Evolutionary conservation across 2,888 invertebrate genomes (phyloP).

Genomic region (Villa cingulata): DNA sequence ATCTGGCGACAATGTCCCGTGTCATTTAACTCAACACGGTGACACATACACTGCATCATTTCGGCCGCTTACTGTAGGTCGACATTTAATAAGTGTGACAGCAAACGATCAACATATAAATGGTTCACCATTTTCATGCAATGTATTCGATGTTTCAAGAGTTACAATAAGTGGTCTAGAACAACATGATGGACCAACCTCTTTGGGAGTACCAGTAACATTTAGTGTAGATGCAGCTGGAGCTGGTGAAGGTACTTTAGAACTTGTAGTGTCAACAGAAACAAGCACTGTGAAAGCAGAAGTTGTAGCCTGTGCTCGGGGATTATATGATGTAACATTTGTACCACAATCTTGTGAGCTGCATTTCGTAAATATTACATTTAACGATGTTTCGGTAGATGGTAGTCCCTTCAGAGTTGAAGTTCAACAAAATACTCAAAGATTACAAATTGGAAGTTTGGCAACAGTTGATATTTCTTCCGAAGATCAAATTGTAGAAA

Average conservation of each 20-base stretch:
- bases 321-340: conserved; percentile 84
- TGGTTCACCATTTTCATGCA: conserved; percentile 87
- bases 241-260: conserved; percentile 86
- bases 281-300: conserved; percentile 84
- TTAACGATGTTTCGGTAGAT: conserved; percentile 82
- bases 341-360: conserved; percentile 79
- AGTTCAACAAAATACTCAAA: conserved; percentile 56
- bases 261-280: conserved; percentile 79
- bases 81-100: conserved; percentile 70
- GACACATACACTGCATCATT: conserved; percentile 67
- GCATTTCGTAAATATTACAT: conserved; percentile 86
- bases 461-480: conserved; percentile 50
- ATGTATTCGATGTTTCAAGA: conserved; percentile 82
- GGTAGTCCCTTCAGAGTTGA: conserved; percentile 83
- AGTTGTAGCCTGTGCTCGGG: conserved; percentile 75
- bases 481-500: conserved; percentile 50
- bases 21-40: conserved; percentile 50
- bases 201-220: conserved; percentile 71
- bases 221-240: conserved; percentile 90
- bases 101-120: conserved; percentile 73
- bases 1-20: conserved; percentile 64
- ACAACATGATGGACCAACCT: conserved; percentile 34
- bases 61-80: conserved; percentile 73
- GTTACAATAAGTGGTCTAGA: conserved; percentile 59
- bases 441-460: conserved; percentile 48